Conservation (phyloP, 1,140 invertebrate genomes). For the Ericerus pela region DNA sequence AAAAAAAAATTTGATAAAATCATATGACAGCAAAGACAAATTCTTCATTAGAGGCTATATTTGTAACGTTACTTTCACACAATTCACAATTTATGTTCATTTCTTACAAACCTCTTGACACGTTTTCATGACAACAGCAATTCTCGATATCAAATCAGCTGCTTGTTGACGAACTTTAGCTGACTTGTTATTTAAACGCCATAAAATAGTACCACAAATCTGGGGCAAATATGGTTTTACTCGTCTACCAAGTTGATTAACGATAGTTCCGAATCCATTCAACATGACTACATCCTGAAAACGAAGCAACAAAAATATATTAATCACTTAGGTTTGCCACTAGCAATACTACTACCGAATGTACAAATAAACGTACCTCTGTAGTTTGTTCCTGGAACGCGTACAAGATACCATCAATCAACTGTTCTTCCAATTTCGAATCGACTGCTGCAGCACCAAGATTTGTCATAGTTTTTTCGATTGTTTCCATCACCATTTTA, state of each 20-base stretch:
- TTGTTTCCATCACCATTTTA: constrained; percentile 99
- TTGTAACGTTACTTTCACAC: too few species aligned
- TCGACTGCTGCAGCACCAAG: constrained; percentile 96
- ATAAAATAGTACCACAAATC: constrained; percentile 98
- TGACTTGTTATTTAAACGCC: constrained; percentile 98
- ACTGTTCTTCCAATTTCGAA: constrained; percentile 90
- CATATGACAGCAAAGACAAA: too few species aligned
- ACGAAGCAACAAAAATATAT: background rate
- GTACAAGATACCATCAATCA: constrained; percentile 98
- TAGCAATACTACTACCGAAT: background rate
- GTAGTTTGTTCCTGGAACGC: constrained; percentile 99
- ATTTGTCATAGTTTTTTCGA: constrained; percentile 97
- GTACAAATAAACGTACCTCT: constrained; percentile 47
- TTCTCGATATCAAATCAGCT: constrained; percentile 94
- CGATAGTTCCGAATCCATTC: constrained; percentile 97
- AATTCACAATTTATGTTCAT: too few species aligned
- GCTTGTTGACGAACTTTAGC: constrained; percentile 99
- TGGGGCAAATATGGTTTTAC: constrained; percentile 98
- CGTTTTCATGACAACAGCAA: constrained; percentile 98
- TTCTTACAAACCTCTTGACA: constrained; percentile 83
- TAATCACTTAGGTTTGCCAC: background rate
- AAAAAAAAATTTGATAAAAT: background rate
- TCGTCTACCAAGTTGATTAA: constrained; percentile 90
- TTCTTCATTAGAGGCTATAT: too few species aligned
- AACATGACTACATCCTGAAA: constrained; percentile 94